Evolutionary conservation across 2,888 invertebrate species (phyloP), one percentile per base, ranked within the genome.

Genomic region (Perdita meconis): DNA sequence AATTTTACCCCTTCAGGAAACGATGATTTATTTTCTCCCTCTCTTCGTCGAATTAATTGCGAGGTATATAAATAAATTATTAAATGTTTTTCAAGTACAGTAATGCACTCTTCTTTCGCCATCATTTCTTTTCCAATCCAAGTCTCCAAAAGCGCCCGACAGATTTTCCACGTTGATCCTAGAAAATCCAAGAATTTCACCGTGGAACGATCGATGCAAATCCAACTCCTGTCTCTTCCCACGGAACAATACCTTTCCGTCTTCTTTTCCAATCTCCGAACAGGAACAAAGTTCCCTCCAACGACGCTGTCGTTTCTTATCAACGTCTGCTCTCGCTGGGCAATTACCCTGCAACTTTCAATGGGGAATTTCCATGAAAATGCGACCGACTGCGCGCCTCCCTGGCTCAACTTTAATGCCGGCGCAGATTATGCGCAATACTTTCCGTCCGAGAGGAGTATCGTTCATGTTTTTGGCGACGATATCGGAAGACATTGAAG

Each of bases 351-450:
- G 24, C 34, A 65, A 65, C 47, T 16, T 61, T 61, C 50, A 65
- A 53, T 34, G 51, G 66, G 60, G 22, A 74, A 74, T 67, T 67
- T 74, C 67, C 75, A 74, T 63, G 75, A 59, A 63, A 67, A 56
- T 63, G 24, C 67, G 50, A 56, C 22, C 19, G 24, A 10, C n/a
- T 13, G 34, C 24, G 0, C 19, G 10, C 26, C n/a, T n/a, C 13
- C 10, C 36, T 24, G 44, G 1, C 26, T 50, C 22, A 13, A 13
- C 34, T 19, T 38, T 10, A 50, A 74, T 68, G 42, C 34, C 8
- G 1, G 44, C n/a, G 8, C 22, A 53, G 65, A 67, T 72, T 47
- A 24, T 38, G 42, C 42, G 8, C 50, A 61, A 55, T 53, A 63
- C 24, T 44, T 16, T 24, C 53, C 40, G 53, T 44, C 51, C 30